These are phyloP conservation scores for Caloenas nicobarica DNA, from an alignment of 2,113 vertebrate genomes.

Conservation along the genomic window DNA sequence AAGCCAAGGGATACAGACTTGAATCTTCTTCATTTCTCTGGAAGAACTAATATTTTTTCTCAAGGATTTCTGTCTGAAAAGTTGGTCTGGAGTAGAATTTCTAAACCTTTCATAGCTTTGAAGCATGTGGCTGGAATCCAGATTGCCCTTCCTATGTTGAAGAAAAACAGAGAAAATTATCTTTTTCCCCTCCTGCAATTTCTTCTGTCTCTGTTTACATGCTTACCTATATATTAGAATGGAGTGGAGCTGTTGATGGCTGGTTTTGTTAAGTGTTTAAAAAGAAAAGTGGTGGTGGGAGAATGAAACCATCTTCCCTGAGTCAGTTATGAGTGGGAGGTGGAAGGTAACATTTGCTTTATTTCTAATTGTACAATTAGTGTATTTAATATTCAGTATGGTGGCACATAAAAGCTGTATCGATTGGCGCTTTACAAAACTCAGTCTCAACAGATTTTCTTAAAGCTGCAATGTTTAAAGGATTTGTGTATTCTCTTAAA, in stretches of 20 bases:
- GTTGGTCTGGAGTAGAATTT: not conserved
- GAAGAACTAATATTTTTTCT: not conserved
- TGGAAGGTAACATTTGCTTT: not conserved
- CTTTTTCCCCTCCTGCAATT: not conserved
- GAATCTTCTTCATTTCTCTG: not conserved
- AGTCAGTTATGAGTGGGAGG: not conserved
- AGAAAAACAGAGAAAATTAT: not conserved
- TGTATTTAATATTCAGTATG: not conserved
- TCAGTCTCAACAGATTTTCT: not conserved
- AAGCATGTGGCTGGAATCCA: not conserved
- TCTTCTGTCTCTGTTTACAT: not conserved
- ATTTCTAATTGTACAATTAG: not conserved
- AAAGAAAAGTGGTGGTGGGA: not conserved
- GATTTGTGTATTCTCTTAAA: not conserved
- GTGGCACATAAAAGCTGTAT: not conserved
- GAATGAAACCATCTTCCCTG: not conserved
- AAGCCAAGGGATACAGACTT: not conserved
- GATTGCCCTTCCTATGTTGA: not conserved
- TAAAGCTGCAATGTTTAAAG: not conserved
- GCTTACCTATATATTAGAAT: not conserved
- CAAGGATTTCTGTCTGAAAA: not conserved
- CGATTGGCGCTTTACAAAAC: not conserved
- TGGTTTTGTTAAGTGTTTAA: not conserved
- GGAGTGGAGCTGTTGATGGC: not conserved
- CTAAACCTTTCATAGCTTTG: not conserved